Base-by-base conservation (phyloP, 2,113 vertebrate species). In the Lathamus discolor region DNA sequence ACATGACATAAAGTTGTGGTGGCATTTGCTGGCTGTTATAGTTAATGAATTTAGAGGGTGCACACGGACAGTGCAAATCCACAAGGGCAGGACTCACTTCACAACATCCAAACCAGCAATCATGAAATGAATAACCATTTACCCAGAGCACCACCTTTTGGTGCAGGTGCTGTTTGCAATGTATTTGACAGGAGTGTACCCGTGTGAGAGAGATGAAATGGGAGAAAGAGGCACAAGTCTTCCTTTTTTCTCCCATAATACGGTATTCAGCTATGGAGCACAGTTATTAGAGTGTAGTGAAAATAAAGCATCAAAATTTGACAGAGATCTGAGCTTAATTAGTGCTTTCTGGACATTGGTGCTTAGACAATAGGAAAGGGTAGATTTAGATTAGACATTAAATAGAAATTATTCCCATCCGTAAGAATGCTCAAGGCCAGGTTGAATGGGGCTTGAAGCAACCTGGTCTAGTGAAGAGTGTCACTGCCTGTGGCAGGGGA, bases 171-270 rank as follows among this genome's bases (percentile, higher is more conserved):
- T 81, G 12, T 64, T 78, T 88, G 55, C 61, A 78, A 44, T 37
- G 33, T 54, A 10, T n/a, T 4, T 2, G 0, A 11, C 22, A 16
- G 31, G 4, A 22, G 19, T 0, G 0, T 31, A 7, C 8, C 17
- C 35, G 14, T 5, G 5, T 8, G 31, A 39, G 31, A 51, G 24
- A 55, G 35, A 27, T 5, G 2, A 31, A 68, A 29, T 3, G 46
- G 25, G 19, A 90, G n/a, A 8, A 14, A 43, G 48, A 61, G 44
- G 12, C 11, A 74, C 11, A 44, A 35, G 24, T 57, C 22, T n/a
- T 62, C 15, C 20, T 61, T 62, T 25, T 17, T 75, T 55, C 17
- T 66, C n/a, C 46, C 33, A 7, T 16, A 12, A 23, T 41, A 37
- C 7, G 22, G 8, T 14, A 4, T 8, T 44, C 48, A 62, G 13